phyloP scores from a whole-genome alignment of 2,113 vertebrate genomes.

The cattle (Bos taurus) region ARS-UCD2.0 NC_037328.1:27384001-27384500 shows the following conservation, averaged over 20 bases:
- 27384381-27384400: conserved; percentile 59
- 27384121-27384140: background rate
- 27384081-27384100: background rate
- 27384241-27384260: conserved; percentile 31
- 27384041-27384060: background rate
- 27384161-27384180: conserved; percentile 17
- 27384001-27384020: background rate
- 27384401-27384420: conserved; percentile 70
- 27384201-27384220: background rate
- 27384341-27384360: conserved; percentile 54
- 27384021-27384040: background rate
- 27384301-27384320: conserved; percentile 25
- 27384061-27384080: background rate
- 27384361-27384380: conserved; percentile 52
- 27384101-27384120: background rate
- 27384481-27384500: conserved; percentile 78
- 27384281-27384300: conserved; percentile 62
- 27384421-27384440: conserved; percentile 66
- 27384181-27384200: background rate
- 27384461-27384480: conserved; percentile 82
- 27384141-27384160: conserved; percentile 8
- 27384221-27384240: conserved; percentile 28
- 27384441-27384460: conserved; percentile 74
- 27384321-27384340: conserved; percentile 41
- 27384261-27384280: conserved; percentile 49